Evolutionary conservation across 2,888 invertebrate species (phyloP), one percentile per base, ranked within the genome.

Genomic region (Crioceris asparagi): DNA sequence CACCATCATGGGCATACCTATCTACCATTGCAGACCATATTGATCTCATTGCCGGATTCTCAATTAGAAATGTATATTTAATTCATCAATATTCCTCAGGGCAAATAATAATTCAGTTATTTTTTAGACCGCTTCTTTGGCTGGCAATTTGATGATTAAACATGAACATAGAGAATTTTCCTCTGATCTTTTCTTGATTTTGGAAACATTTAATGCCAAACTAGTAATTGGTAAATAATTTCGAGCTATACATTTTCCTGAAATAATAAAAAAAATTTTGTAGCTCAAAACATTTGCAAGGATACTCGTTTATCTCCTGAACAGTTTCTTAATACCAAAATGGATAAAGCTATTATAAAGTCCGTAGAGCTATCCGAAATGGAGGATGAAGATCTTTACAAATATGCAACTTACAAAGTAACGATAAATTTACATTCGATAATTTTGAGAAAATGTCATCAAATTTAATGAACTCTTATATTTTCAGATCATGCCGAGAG

Each of bases 61-160:
- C 81, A 14, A 76, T 84, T 1, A 68, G 83, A 57, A 84, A 83
- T 64, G 81, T 82, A 59, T n/a, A n/a, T n/a, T n/a, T n/a, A n/a
- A n/a, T n/a, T n/a, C n/a, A n/a, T n/a, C n/a, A n/a, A n/a, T n/a
- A n/a, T n/a, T n/a, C n/a, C n/a, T n/a, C n/a, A n/a, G n/a, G n/a
- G n/a, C 17, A 10, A 15, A 32, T 14, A 19, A 36, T 29, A 7
- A 15, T 10, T 16, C 31, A 35, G 17, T 16, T 19, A 25, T 23
- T 47, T 46, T 29, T 35, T n/a, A 49, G 50, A 47, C 47, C 27
- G 83, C 79, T 16, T 77, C 77, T 1, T 62, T 84, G 40, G 83
- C 78, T 38, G 84, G 84, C n/a, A 84, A 84, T 54, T 53, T 78
- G 32, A 70, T 72, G 60, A 65, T 82, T 49, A 85, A 85, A 56